These are phyloP conservation scores for Acanthaster planci DNA, from an alignment of 35 echinoderm and acorn worm species.

Conservation along the genomic window DNA sequence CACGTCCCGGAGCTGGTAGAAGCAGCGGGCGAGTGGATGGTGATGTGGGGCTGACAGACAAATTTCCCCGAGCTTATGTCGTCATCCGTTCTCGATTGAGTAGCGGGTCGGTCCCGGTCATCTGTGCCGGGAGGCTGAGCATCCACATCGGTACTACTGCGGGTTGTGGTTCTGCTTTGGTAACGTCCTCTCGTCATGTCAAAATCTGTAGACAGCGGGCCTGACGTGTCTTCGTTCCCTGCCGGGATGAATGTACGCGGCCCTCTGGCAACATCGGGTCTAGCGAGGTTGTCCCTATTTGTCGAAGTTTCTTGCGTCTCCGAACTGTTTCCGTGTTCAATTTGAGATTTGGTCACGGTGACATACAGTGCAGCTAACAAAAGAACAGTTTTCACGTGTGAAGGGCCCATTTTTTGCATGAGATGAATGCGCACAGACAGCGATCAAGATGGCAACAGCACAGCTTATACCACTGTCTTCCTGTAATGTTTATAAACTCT, in stretches of 20 bases:
- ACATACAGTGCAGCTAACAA: not conserved
- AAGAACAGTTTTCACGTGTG: not conserved
- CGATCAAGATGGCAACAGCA: too few species aligned
- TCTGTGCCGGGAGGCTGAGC: slow-evolving; percentile 2
- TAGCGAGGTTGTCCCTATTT: not conserved
- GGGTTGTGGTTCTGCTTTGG: not conserved
- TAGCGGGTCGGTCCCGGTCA: not conserved
- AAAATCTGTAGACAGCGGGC: not conserved
- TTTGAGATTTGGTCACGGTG: not conserved
- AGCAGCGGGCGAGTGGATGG: slow-evolving; percentile 30
- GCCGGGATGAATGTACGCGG: not conserved
- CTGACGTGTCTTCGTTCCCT: not conserved
- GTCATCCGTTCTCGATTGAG: not conserved
- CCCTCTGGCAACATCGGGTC: not conserved
- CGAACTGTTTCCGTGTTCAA: not conserved
- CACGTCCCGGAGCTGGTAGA: not conserved
- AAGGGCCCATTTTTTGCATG: not conserved
- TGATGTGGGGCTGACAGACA: slow-evolving; percentile 50
- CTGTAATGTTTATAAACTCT: too few species aligned
- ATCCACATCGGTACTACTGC: not conserved
- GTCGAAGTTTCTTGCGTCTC: slow-evolving; percentile 7
- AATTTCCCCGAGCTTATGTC: not conserved
- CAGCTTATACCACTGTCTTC: too few species aligned
- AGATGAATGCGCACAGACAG: too few species aligned
- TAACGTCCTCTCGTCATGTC: not conserved